phyloP scores from a whole-genome alignment of 1,140 invertebrate species.

The Apocrypta bakeri region DNA sequence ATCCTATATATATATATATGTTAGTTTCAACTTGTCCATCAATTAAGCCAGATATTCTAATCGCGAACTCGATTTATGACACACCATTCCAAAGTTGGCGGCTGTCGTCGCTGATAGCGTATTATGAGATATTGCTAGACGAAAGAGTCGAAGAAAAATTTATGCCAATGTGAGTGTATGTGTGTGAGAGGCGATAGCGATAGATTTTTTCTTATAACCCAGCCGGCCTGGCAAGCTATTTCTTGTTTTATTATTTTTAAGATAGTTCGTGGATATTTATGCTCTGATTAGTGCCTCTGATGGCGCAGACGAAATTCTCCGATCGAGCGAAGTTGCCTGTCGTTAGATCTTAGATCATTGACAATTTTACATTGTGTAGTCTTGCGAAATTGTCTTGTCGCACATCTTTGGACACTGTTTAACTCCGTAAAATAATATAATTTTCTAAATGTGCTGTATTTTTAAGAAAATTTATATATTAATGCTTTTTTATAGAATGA shows the following conservation, averaged over 20 bases:
- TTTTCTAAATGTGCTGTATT: no score
- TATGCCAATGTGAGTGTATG: neutral
- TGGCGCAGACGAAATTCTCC: conserved; percentile 16
- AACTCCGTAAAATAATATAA: no score
- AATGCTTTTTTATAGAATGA: no score
- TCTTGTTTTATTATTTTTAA: neutral
- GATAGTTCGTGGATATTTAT: neutral
- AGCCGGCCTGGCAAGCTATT: neutral
- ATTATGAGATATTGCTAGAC: neutral
- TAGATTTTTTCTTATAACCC: neutral
- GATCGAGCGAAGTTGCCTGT: neutral
- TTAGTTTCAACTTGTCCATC: neutral
- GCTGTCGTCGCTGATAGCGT: neutral
- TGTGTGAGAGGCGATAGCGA: neutral
- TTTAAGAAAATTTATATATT: no score
- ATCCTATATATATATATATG: neutral
- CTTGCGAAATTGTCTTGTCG: no score
- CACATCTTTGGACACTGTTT: no score
- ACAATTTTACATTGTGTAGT: neutral
- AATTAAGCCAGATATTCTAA: neutral
- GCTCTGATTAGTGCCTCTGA: neutral
- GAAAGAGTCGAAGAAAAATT: neutral
- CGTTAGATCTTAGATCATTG: neutral
- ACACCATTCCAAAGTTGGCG: neutral
- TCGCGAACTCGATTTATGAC: neutral